Evolutionary conservation across 2,888 invertebrate genomes (phyloP).

Genomic region (Cataglyphis livida): DNA sequence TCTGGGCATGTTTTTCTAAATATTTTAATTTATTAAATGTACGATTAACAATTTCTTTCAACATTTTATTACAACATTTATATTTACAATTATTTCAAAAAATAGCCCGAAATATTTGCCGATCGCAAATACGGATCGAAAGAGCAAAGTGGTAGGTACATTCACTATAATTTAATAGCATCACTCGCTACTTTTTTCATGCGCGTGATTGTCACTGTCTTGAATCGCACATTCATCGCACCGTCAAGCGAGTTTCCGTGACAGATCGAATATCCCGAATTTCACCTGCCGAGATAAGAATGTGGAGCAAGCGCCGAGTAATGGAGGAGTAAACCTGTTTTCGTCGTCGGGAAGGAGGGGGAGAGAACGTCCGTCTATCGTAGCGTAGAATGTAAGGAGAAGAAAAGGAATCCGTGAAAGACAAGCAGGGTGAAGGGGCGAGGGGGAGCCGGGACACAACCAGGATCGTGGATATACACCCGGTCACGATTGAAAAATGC

Average conservation of each 20-base stretch:
- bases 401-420: constrained; percentile 5
- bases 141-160: constrained; percentile 34
- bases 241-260: not conserved
- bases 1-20: not conserved
- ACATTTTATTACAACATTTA: not conserved
- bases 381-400: constrained; percentile 6
- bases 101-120: not conserved
- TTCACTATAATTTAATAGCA: constrained; percentile 25
- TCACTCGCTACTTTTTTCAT: constrained; percentile 22
- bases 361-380: constrained; percentile 5
- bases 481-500: constrained; percentile 47
- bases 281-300: constrained; percentile 69
- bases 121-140: not conserved
- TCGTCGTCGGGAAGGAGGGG: constrained; percentile 2
- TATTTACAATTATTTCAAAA: not conserved
- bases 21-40: not conserved
- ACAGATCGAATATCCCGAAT: constrained; percentile 50
- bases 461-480: constrained; percentile 23
- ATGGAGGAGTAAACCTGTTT: constrained; percentile 61
- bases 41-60: not conserved
- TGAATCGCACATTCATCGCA: constrained; percentile 27
- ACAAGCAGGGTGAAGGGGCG: not conserved
- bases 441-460: not conserved
- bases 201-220: constrained; percentile 37
- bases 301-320: constrained; percentile 64